Evolutionary conservation across 1,140 invertebrate genomes (phyloP).

Genomic region (Drosophila tristis): DNA sequence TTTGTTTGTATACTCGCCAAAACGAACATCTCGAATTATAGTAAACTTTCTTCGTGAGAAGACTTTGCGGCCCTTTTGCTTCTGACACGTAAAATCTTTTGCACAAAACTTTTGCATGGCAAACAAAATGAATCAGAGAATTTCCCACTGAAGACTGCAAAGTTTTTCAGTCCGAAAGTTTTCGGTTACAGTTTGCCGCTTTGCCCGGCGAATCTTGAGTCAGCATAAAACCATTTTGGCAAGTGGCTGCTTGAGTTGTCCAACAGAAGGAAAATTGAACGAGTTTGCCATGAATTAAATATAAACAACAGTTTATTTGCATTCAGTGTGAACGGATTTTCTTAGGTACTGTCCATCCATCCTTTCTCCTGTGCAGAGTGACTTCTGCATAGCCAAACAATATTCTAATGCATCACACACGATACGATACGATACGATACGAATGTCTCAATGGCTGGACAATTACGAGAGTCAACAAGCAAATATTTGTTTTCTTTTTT

Average conservation of each 20-base stretch:
- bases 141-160: constrained; percentile 12
- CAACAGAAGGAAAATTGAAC: constrained; percentile 2
- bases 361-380: not conserved
- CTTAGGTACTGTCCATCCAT: not conserved
- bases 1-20: not conserved
- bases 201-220: constrained; percentile 24
- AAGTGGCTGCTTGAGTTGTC: constrained; percentile 35
- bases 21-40: constrained; percentile 18
- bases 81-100: constrained; percentile 47
- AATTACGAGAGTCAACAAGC: constrained; percentile 27
- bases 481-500: constrained; percentile 29
- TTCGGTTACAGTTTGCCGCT: constrained; percentile 26
- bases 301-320: constrained; percentile 30
- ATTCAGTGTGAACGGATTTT: constrained; percentile 15
- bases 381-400: constrained; percentile 25
- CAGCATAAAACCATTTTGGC: constrained; percentile 38
- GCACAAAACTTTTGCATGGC: constrained; percentile 24
- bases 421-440: not conserved
- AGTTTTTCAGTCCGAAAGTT: constrained; percentile 43
- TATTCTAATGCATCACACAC: not conserved
- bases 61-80: not conserved
- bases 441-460: constrained; percentile 21
- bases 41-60: constrained; percentile 20
- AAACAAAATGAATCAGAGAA: constrained; percentile 1
- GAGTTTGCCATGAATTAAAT: constrained; percentile 24